Percentiles rank a stretch among this genome's conserved stretches.
Conservation (phyloP, 2,797 vertebrate genomes). For the Gila robusta region DNA sequence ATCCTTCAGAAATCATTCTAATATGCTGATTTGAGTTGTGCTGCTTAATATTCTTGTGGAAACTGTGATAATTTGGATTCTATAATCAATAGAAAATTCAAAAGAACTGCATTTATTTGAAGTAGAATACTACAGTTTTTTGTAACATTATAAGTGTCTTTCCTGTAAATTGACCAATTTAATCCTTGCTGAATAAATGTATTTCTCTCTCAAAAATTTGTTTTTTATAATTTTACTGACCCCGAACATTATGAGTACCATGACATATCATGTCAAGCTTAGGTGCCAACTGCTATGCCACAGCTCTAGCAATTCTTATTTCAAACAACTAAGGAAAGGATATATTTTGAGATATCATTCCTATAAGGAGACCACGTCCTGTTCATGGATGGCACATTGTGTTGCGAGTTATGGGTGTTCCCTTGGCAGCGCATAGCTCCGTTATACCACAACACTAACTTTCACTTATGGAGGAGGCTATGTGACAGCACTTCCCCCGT, state of each 20-base stretch:
- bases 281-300: neutral
- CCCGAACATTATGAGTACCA: neutral
- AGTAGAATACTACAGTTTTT: neutral
- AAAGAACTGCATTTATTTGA: neutral
- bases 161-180: neutral
- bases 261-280: neutral
- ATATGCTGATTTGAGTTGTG: neutral
- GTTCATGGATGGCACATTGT: slow-evolving; percentile 17
- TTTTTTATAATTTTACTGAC: neutral
- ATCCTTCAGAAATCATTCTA: neutral
- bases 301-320: neutral
- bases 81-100: neutral
- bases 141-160: neutral
- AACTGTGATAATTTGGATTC: neutral
- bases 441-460: slow-evolving; percentile 34
- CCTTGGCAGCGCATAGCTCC: slow-evolving; percentile 18
- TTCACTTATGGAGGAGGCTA: slow-evolving; percentile 20
- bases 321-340: neutral
- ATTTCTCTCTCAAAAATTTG: neutral
- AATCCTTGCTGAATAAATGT: neutral
- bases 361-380: slow-evolving; percentile 5
- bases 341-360: neutral
- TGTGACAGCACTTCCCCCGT: slow-evolving; percentile 23
- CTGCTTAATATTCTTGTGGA: neutral
- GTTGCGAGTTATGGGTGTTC: slow-evolving; percentile 7